A percentile compares a stretch with the other conserved stretches of the same genome.
These are phyloP conservation scores for Nasonia oneida DNA, from an alignment of 2,888 invertebrate genomes.

Conservation along the genomic window DNA sequence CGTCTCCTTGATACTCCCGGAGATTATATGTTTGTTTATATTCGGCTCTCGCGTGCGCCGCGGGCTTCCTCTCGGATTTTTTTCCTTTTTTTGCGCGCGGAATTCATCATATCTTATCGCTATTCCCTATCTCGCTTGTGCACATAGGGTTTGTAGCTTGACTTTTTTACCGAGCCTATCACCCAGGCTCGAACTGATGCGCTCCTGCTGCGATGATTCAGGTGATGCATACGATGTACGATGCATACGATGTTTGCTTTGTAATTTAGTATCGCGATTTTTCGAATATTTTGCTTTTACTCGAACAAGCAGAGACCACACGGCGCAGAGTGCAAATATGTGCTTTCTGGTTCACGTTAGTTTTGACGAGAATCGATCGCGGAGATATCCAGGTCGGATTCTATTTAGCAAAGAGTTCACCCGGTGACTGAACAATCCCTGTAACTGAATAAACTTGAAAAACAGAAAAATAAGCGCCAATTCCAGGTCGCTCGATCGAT, in stretches of 20 bases:
- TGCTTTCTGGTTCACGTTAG: background rate
- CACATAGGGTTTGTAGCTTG: background rate
- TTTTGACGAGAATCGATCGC: background rate
- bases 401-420: background rate
- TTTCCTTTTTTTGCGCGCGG: background rate
- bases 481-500: conserved; percentile 49
- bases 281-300: background rate
- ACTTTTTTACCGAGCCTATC: conserved; percentile 6
- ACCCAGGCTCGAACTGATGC: background rate
- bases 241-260: background rate
- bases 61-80: conserved; percentile 4
- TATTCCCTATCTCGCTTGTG: conserved; percentile 17
- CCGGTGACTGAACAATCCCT: background rate
- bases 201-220: background rate
- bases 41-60: background rate
- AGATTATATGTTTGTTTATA: conserved; percentile 57
- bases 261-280: background rate
- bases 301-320: background rate
- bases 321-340: background rate
- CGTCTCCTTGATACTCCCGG: background rate
- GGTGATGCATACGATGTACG: background rate
- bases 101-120: conserved; percentile 61
- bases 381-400: background rate
- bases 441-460: background rate
- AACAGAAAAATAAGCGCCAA: background rate